Conservation (phyloP, 2,888 invertebrate species). For the Oligia fasciuncula region DNA sequence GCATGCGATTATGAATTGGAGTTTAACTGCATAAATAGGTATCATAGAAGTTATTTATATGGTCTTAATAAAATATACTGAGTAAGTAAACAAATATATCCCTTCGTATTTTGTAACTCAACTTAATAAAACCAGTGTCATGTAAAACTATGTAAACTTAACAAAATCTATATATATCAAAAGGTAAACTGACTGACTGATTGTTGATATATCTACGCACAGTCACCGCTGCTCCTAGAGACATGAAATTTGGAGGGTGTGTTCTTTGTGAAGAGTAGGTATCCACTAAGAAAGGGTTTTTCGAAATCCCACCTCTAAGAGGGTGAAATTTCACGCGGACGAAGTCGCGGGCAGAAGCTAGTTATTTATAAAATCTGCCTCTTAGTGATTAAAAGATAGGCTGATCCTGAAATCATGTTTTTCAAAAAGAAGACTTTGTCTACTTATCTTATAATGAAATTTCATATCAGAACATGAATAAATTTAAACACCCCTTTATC, state of each 20-base stretch:
- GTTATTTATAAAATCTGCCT: background rate
- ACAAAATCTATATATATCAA: background rate
- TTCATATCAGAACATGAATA: background rate
- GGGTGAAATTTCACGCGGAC: too few relatives aligned
- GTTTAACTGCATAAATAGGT: background rate
- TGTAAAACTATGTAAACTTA: background rate
- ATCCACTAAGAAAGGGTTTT: too few relatives aligned
- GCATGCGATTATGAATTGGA: slow-evolving; percentile 3
- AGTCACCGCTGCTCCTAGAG: too few relatives aligned
- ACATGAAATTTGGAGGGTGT: too few relatives aligned
- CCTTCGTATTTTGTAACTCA: background rate
- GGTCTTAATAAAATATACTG: background rate
- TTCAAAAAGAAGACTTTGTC: too few relatives aligned
- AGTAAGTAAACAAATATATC: background rate
- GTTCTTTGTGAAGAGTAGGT: too few relatives aligned
- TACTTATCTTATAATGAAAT: background rate
- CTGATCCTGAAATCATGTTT: background rate
- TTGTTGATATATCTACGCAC: too few relatives aligned
- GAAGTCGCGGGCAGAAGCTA: too few relatives aligned
- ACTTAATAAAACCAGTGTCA: background rate
- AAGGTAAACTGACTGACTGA: too few relatives aligned
- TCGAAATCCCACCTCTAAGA: too few relatives aligned
- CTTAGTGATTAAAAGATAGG: background rate
- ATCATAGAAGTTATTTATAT: background rate
- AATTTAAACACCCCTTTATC: slow-evolving; percentile 9